Conservation (phyloP, 2,888 invertebrate species). For the Keiferia lycopersicella region DNA sequence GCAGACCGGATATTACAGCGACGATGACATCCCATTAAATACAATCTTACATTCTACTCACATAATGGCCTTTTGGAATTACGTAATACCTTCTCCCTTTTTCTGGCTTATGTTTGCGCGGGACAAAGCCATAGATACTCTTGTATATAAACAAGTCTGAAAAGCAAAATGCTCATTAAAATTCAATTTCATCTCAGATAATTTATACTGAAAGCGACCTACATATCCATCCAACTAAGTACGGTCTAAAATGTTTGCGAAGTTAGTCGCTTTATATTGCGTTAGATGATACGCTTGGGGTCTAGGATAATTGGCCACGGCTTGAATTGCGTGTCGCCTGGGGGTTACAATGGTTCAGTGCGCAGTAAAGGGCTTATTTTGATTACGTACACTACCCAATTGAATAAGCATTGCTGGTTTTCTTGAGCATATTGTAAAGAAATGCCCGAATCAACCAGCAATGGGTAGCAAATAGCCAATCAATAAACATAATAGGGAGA, state of each 20-base stretch:
- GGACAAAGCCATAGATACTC: not conserved
- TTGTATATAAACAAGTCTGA: not conserved
- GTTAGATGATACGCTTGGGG: constrained; percentile 30
- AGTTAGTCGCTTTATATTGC: constrained; percentile 14
- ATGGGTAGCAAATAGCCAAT: too few species aligned
- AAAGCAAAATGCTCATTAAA: not conserved
- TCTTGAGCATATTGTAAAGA: too few species aligned
- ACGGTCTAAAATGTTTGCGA: constrained; percentile 12
- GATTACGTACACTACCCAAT: too few species aligned
- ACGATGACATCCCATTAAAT: constrained; percentile 39
- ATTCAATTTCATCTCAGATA: constrained; percentile 5
- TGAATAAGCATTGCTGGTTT: too few species aligned
- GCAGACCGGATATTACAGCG: constrained; percentile 42
- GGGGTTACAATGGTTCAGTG: constrained; percentile 44
- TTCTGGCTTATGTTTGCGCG: not conserved
- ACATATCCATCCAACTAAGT: constrained; percentile 7
- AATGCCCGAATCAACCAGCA: too few species aligned
- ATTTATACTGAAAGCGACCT: constrained; percentile 11
- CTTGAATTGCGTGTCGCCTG: constrained; percentile 34
- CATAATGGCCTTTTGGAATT: not conserved
- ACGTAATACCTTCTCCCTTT: not conserved
- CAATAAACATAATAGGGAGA: too few species aligned
- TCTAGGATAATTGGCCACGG: constrained; percentile 40
- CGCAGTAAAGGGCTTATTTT: constrained; percentile 36
- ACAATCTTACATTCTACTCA: not conserved